Conservation (phyloP, 35 echinoderm and acorn worm species). For the Eucidaris tribuloides region DNA sequence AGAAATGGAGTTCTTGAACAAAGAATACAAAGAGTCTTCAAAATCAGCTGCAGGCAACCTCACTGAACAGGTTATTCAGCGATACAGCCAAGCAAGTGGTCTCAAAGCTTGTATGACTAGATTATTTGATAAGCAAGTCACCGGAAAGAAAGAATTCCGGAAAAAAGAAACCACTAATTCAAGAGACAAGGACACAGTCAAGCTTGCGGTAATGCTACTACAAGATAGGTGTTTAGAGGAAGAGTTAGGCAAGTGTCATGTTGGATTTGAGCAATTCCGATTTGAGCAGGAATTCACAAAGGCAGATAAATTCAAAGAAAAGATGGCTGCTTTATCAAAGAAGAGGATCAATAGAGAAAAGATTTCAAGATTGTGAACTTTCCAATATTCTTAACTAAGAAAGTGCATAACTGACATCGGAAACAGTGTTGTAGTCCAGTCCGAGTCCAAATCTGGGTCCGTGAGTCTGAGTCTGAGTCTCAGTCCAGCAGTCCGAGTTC, state of each 20-base stretch:
- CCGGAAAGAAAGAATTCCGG: background rate
- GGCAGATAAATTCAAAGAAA: too few relatives aligned
- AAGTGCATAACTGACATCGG: too few relatives aligned
- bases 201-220: background rate
- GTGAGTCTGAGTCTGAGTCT: too few relatives aligned
- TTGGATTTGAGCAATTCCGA: background rate
- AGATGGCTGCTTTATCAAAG: too few relatives aligned
- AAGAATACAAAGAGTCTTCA: conserved; percentile 9
- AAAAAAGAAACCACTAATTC: background rate
- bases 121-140: background rate
- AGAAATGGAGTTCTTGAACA: conserved; percentile 8
- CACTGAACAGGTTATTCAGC: background rate
- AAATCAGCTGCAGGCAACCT: conserved; percentile 2
- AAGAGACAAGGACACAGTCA: background rate
- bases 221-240: background rate
- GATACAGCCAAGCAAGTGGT: background rate
- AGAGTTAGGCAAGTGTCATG: background rate
- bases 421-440: too few relatives aligned
- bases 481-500: too few relatives aligned
- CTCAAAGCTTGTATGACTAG: background rate
- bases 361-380: too few relatives aligned
- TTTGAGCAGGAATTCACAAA: background rate
- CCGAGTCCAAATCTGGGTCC: too few relatives aligned
- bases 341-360: too few relatives aligned
- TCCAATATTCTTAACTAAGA: too few relatives aligned